Percentiles rank a stretch among this genome's conserved stretches.
Evolutionary conservation across 2,797 vertebrate genomes (phyloP).

Genomic region (Phylloscopus collybita): DNA sequence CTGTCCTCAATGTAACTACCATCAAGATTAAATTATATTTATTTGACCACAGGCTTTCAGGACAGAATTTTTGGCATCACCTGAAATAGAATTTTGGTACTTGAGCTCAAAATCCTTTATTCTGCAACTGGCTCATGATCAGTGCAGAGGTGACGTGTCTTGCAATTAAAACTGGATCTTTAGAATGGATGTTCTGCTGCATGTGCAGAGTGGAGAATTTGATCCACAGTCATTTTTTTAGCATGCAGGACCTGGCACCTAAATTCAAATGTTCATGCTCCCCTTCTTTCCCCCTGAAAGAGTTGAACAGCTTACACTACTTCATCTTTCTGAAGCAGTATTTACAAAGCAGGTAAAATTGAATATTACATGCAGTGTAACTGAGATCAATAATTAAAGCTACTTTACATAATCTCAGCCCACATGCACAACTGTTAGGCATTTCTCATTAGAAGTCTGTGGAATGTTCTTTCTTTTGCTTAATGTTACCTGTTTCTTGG

Average conservation of each 20-base stretch:
- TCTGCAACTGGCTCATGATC: neutral
- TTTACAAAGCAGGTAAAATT: constrained; percentile 5
- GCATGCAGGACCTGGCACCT: neutral
- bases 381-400: constrained; percentile 18
- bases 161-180: neutral
- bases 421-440: neutral
- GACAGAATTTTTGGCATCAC: neutral
- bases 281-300: neutral
- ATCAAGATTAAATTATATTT: neutral
- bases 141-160: neutral
- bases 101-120: neutral
- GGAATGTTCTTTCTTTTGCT: neutral
- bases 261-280: neutral
- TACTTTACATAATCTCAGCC: constrained; percentile 14
- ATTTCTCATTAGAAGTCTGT: neutral
- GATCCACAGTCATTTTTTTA: neutral
- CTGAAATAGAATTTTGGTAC: neutral
- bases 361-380: neutral
- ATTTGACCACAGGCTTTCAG: neutral
- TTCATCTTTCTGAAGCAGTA: neutral
- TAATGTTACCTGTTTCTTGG: neutral
- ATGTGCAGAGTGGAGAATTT: neutral
- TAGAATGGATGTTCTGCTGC: neutral
- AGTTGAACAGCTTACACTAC: neutral
- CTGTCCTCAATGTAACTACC: neutral